A percentile compares a stretch with the other conserved stretches of the same genome.
Conservation (phyloP, 2,888 invertebrate genomes). For the Periphyllus acericola region DNA sequence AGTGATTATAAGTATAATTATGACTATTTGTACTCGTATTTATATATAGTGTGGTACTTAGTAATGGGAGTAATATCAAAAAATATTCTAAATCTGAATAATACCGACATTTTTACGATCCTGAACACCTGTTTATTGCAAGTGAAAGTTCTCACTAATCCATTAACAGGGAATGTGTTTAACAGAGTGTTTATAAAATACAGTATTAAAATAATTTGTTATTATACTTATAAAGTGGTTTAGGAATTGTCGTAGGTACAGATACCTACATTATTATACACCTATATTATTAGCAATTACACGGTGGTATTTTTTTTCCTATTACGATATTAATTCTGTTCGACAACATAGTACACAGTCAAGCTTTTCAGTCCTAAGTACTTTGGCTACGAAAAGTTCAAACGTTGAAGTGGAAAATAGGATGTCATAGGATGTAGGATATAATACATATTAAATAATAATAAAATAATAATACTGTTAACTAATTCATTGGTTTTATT, state of each 20-base stretch:
- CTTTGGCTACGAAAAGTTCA: neutral
- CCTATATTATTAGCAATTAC: slow-evolving; percentile 25
- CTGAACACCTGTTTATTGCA: neutral
- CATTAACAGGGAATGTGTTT: neutral
- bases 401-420: slow-evolving; percentile 10
- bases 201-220: neutral
- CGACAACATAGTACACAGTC: neutral
- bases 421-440: neutral
- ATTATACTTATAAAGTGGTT: neutral
- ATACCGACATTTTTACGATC: neutral
- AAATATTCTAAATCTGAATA: too few relatives aligned
- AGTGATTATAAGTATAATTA: too few relatives aligned
- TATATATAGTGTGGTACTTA: too few relatives aligned
- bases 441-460: too few relatives aligned
- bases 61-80: too few relatives aligned
- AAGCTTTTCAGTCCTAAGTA: slow-evolving; percentile 2
- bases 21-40: too few relatives aligned
- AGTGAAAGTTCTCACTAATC: neutral
- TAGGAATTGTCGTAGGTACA: neutral
- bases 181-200: neutral
- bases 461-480: neutral
- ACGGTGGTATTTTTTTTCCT: neutral
- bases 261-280: too few relatives aligned
- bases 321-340: slow-evolving; percentile 24
- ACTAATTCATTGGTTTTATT: neutral